Evolutionary conservation across 1,140 invertebrate species (phyloP), one percentile per base, ranked within the genome.

Genomic region (Bombus haemorrhoidalis): DNA sequence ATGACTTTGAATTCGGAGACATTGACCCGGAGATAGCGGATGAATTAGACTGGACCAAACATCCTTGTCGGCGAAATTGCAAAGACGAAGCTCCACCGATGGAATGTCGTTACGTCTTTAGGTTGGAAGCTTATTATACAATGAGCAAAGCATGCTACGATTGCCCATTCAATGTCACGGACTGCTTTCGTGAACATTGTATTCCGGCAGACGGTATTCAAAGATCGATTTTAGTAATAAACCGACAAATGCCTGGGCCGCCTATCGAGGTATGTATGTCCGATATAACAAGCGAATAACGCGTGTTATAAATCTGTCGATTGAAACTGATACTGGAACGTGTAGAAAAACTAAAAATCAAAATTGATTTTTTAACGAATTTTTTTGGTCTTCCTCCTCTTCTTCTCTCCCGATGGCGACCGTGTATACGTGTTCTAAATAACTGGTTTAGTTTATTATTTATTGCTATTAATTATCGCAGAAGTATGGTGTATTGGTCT

Each of bases 101-200:
- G 96, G 95, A 95, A 15, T 98, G 98, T 88, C 93, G 96, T 74
- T 98, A 98, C 92, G 94, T 96, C 78, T 98, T 98, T 90, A 94
- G 95, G 66, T 90, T 98, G 0, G 98, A 98, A 93, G 97, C 96
- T 95, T 98, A 98, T 93, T 96, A 97, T 76, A 97, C 97, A 2
- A 96, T 98, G 96, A 98, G 97, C 91, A 98, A 98, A 93, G 98
- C 98, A 2, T 99, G 98, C 91, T 98, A 96, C 90, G 95, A 97
- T 89, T 99, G 98, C 93, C 98, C 98, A 0, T 96, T 94, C 57
- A 98, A 98, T 91, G 88, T 94, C 0, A 96, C 96, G 0, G 98
- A 99, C 92, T 99, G 98, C 92, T 95, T 95, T 68, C 95, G 97
- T 62, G 96, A 96, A 1, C 97, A 99, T 90, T 99, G 98, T 92